A percentile compares a stretch with the other conserved stretches of the same genome.
phyloP scores from a whole-genome alignment of 1,140 invertebrate species.

The Calycopis cecrops region DNA sequence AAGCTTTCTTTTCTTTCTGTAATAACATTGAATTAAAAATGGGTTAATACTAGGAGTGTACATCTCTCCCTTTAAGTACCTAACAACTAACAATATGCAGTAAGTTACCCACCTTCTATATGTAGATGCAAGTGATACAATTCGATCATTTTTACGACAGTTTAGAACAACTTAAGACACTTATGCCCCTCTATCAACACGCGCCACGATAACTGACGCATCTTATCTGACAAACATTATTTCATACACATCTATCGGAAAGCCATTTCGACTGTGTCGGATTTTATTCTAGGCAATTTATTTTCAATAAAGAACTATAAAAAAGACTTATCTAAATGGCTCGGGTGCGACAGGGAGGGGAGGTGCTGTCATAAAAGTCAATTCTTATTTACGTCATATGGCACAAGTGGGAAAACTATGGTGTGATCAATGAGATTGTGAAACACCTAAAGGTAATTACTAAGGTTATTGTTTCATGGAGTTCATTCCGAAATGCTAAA shows the following conservation, averaged over 20 bases:
- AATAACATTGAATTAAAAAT: too few species aligned
- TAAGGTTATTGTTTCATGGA: too few species aligned
- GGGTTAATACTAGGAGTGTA: too few species aligned
- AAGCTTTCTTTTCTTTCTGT: too few species aligned
- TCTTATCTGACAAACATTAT: conserved; percentile 68
- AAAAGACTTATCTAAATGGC: conserved; percentile 73
- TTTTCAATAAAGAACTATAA: conserved; percentile 75
- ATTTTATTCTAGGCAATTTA: conserved; percentile 75
- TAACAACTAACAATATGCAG: too few species aligned
- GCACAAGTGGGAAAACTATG: conserved; percentile 44
- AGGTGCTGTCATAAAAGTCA: conserved; percentile 61
- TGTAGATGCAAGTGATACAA: too few species aligned
- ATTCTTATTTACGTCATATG: conserved; percentile 61
- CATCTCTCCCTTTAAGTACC: too few species aligned
- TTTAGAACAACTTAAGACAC: too few species aligned
- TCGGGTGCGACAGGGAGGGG: conserved; percentile 55
- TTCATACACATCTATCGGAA: conserved; percentile 73
- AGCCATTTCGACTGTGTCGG: conserved; percentile 66
- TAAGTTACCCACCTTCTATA: too few species aligned
- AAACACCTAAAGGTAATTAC: not conserved
- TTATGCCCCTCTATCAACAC: conserved; percentile 34
- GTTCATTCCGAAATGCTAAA: too few species aligned
- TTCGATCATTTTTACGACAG: too few species aligned
- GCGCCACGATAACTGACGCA: conserved; percentile 54
- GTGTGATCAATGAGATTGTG: conserved; percentile 13